phyloP scores from a whole-genome alignment of 2,797 vertebrate genomes.

The Thalassophryne amazonica region DNA sequence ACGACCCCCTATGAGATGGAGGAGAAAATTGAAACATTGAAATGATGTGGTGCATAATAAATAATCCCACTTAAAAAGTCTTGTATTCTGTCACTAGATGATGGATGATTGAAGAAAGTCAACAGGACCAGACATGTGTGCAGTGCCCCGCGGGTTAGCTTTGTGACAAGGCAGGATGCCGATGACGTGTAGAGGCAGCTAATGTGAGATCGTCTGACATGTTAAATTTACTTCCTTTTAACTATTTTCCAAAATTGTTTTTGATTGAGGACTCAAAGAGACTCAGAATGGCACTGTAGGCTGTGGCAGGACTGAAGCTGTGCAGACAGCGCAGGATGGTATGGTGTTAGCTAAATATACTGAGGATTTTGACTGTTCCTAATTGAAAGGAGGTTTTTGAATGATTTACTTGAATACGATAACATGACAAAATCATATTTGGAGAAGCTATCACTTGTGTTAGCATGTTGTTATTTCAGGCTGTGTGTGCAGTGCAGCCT shows the following conservation, averaged over 20 bases:
- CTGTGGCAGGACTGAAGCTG: too few relatives aligned
- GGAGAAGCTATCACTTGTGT: too few relatives aligned
- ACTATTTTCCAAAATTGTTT: constrained; percentile 5
- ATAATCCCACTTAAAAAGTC: constrained; percentile 32
- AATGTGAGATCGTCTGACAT: constrained; percentile 7
- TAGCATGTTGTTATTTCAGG: too few relatives aligned
- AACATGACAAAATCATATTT: too few relatives aligned
- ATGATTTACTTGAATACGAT: too few relatives aligned
- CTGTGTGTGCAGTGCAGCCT: too few relatives aligned
- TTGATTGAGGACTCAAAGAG: too few relatives aligned
- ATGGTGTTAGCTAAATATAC: too few relatives aligned
- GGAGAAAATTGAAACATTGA: constrained; percentile 24
- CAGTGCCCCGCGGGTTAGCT: constrained; percentile 60
- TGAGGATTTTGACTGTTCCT: too few relatives aligned
- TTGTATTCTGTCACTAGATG: constrained; percentile 45
- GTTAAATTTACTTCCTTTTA: not conserved
- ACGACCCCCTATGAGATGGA: constrained; percentile 46
- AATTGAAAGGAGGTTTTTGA: too few relatives aligned
- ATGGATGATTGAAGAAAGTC: constrained; percentile 63
- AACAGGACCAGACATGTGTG: constrained; percentile 55
- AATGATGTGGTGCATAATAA: constrained; percentile 6
- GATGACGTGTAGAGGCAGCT: constrained; percentile 14
- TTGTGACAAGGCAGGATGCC: constrained; percentile 42
- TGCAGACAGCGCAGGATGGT: too few relatives aligned
- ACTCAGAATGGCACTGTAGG: too few relatives aligned